phyloP scores from a whole-genome alignment of 2,113 vertebrate genomes.

The Phrynosoma platyrhinos region DNA sequence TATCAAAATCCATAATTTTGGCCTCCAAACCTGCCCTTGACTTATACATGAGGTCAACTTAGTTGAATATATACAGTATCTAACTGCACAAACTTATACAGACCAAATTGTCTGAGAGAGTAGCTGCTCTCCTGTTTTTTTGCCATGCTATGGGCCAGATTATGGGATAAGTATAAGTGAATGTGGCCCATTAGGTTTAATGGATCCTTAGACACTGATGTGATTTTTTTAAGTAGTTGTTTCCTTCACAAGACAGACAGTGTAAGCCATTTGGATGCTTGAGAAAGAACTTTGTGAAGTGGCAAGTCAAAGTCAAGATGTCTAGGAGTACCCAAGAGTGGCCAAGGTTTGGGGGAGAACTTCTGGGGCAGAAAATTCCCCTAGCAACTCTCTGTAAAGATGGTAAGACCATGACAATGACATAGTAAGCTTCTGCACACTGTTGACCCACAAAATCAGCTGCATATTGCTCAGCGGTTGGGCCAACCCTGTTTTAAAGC shows the following conservation, averaged over 20 bases:
- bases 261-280: too few species aligned
- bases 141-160: neutral
- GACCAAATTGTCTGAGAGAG: neutral
- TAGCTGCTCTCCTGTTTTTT: neutral
- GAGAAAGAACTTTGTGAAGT: too few species aligned
- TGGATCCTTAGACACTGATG: neutral
- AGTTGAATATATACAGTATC: too few species aligned
- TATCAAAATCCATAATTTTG: too few species aligned
- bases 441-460: neutral
- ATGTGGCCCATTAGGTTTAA: neutral
- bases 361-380: too few species aligned
- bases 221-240: neutral
- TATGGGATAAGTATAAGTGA: neutral
- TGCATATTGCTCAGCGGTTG: neutral
- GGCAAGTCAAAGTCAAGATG: too few species aligned
- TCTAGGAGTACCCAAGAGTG: too few species aligned
- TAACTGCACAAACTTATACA: neutral
- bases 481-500: neutral
- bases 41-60: too few species aligned
- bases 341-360: too few species aligned
- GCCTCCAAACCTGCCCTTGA: too few species aligned
- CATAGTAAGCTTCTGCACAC: neutral
- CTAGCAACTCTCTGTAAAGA: too few species aligned
- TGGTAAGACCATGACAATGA: neutral
- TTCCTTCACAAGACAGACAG: neutral